phyloP scores from a whole-genome alignment of 2,113 vertebrate species.

The Microtus oregoni region DNA sequence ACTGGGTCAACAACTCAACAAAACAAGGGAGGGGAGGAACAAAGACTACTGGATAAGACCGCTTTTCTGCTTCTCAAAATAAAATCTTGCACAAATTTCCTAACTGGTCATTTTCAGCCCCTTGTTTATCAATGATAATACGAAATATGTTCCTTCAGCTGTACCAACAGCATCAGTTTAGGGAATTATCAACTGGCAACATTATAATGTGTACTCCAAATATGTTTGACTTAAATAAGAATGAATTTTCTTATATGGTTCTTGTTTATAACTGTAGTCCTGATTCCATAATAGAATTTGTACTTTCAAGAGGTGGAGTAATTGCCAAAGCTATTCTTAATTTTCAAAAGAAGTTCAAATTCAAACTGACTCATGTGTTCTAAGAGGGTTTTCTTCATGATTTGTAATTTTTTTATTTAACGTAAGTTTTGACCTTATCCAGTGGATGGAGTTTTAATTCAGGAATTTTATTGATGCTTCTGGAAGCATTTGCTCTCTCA shows the following conservation, averaged over 20 bases:
- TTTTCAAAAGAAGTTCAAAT: background rate
- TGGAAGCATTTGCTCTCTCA: background rate
- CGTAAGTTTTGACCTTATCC: background rate
- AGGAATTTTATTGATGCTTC: background rate
- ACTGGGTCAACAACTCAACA: background rate
- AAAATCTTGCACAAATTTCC: background rate
- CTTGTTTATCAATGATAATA: background rate
- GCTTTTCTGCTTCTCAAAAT: background rate
- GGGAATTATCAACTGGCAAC: background rate
- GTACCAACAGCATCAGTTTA: background rate
- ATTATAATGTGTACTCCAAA: background rate
- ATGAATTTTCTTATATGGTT: background rate
- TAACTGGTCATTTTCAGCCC: background rate
- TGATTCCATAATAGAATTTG: background rate
- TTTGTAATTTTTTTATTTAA: conserved; percentile 29
- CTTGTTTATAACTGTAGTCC: background rate
- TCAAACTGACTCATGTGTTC: background rate
- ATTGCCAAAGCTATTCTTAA: background rate
- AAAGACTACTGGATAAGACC: background rate
- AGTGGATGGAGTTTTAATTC: background rate
- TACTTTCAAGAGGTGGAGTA: background rate
- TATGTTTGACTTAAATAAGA: background rate
- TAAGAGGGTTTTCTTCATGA: background rate
- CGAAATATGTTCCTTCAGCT: background rate
- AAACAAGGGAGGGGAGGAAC: background rate